Evolutionary conservation across 2,113 vertebrate species (phyloP), one percentile per base, ranked within the genome.

Genomic region (Cromileptes altivelis): DNA sequence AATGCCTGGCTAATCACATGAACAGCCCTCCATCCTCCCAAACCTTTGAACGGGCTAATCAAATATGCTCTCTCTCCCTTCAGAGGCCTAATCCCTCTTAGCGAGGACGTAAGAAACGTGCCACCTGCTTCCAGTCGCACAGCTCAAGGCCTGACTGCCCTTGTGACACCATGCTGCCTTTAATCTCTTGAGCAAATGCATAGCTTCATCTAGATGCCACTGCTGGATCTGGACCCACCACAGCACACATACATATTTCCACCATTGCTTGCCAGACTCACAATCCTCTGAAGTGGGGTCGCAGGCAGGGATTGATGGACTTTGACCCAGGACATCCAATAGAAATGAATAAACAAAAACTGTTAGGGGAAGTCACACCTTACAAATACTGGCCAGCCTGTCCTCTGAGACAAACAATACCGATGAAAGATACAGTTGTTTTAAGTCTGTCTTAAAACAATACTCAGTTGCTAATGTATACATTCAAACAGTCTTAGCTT

Each of bases 41-140:
- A 50, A 85, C 75, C 78, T 90, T 81, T 82, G 84, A 89, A 83
- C 76, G 73, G 72, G 67, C 87, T 81, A 81, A 91, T 88, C 67
- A 88, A 91, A 87, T 76, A 80, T 75, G 74, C 82, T 79, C 84
- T 62, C 60, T 83, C 75, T 92, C 84, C 77, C 77, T 61, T 85
- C 85, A 53, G 82, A 82, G 77, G 76, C 88, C 78, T 89, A 92
- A 93, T 92, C 92, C 93, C 74, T 90, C 81, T 93, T 89, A 91
- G 85, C 3, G 4, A 82, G 60, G 80, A 87, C 3, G 81, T 71
- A 84, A 52, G 85, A 89, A 93, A 90, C 86, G 87, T 90, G 90
- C 88, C 87, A 88, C 89, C 87, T 89, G 92, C 86, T 89, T 91
- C 90, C 88, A 86, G 82, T 61, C 81, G 53, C 71, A 56, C 79